Conservation (phyloP, 2,797 vertebrate genomes). For the Dendrocincla tyrannina region DNA sequence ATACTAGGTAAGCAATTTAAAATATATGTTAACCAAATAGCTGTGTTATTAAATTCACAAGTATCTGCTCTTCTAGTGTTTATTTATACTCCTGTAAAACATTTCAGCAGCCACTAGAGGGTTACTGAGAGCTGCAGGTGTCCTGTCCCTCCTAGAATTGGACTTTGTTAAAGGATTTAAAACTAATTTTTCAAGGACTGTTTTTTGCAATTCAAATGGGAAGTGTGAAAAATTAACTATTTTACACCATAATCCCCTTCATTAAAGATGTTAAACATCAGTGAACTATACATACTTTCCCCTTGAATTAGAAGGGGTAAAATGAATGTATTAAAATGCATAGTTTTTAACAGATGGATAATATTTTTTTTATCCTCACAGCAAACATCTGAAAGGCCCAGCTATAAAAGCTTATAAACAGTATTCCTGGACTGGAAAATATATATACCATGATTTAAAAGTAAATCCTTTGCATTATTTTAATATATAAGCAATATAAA, state of each 20-base stretch:
- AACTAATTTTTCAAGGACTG: not conserved
- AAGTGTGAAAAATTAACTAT: not conserved
- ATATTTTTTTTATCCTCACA: not conserved
- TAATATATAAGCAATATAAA: not conserved
- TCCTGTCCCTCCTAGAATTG: not conserved
- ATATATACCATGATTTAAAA: not conserved
- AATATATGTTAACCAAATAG: not conserved
- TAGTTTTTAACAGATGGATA: not conserved
- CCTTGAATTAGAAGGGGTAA: not conserved
- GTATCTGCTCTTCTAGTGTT: not conserved
- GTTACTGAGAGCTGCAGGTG: slow-evolving; percentile 15
- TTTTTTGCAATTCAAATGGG: not conserved
- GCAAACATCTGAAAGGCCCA: not conserved
- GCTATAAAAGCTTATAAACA: not conserved
- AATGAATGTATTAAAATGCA: not conserved
- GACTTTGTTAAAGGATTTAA: not conserved
- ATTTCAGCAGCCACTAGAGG: slow-evolving; percentile 42
- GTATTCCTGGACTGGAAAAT: not conserved
- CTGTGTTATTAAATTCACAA: not conserved
- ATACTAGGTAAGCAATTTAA: not conserved
- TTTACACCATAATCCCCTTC: not conserved
- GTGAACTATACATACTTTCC: not conserved
- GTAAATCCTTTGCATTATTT: not conserved
- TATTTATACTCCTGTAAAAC: not conserved
- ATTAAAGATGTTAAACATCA: not conserved